Conservation (phyloP, 2,797 vertebrate genomes). For the Onychomys arenicola region DNA sequence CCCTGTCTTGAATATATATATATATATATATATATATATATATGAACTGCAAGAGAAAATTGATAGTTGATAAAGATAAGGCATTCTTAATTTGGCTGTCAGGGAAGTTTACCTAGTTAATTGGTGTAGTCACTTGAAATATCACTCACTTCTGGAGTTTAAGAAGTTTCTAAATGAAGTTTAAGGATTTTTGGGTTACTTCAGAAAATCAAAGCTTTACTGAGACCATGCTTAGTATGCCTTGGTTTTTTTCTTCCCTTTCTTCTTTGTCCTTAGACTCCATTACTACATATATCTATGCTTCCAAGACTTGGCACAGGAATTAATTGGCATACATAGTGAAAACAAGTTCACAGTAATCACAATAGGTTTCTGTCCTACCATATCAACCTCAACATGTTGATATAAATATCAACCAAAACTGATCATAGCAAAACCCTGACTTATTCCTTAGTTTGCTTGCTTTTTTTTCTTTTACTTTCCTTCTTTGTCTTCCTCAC, state of each 20-base stretch:
- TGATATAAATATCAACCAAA: neutral
- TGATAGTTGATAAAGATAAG: neutral
- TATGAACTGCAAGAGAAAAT: neutral
- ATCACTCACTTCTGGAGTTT: neutral
- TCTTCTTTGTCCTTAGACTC: neutral
- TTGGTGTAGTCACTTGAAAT: neutral
- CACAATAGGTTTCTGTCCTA: neutral
- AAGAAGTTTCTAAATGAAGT: neutral
- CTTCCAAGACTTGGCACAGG: neutral
- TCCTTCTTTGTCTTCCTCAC: accelerated
- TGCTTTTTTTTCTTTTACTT: neutral
- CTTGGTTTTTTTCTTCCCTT: neutral
- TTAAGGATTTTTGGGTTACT: neutral
- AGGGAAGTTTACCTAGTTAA: neutral
- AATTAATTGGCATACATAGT: neutral
- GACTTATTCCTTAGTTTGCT: neutral
- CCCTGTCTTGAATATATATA: no score
- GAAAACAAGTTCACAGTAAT: neutral
- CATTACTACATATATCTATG: neutral
- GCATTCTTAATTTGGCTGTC: neutral
- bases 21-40: no score
- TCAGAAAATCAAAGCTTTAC: neutral
- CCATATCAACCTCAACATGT: neutral
- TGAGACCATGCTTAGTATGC: neutral
- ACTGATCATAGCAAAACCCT: neutral